A percentile compares a stretch with the other conserved stretches of the same genome.
Conservation (phyloP, 2,888 invertebrate species). For the Cantharis nigra region DNA sequence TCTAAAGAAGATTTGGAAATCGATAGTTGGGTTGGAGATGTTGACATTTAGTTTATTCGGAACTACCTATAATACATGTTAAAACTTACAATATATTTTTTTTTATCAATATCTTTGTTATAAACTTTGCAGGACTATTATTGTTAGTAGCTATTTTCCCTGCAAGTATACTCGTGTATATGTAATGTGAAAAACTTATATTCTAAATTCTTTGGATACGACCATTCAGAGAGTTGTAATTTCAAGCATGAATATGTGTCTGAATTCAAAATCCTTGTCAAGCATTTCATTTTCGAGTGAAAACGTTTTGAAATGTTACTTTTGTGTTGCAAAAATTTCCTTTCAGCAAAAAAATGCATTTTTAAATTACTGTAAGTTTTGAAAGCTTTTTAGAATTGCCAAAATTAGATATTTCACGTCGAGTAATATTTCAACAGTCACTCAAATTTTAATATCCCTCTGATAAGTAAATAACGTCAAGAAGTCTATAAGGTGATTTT, state of each 20-base stretch:
- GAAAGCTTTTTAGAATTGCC: background rate
- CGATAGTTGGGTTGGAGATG: background rate
- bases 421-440: background rate
- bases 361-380: background rate
- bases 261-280: slow-evolving; percentile 15
- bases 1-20: background rate
- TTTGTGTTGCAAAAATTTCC: background rate
- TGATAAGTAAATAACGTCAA: background rate
- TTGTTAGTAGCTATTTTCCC: background rate
- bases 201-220: slow-evolving; percentile 10
- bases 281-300: slow-evolving; percentile 10
- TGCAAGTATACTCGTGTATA: background rate
- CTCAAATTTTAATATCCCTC: background rate
- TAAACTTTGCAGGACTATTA: background rate
- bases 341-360: background rate
- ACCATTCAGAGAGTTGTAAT: slow-evolving; percentile 13
- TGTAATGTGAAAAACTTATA: slow-evolving; percentile 10
- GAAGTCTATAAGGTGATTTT: background rate
- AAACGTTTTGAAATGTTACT: slow-evolving; percentile 6
- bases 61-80: background rate
- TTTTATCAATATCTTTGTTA: background rate
- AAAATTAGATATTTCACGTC: background rate
- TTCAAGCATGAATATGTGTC: slow-evolving; percentile 15
- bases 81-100: background rate
- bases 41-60: background rate